Evolutionary conservation across 92 coral and sea anemone genomes (phyloP).

Genomic region (Porites cylindrica): DNA sequence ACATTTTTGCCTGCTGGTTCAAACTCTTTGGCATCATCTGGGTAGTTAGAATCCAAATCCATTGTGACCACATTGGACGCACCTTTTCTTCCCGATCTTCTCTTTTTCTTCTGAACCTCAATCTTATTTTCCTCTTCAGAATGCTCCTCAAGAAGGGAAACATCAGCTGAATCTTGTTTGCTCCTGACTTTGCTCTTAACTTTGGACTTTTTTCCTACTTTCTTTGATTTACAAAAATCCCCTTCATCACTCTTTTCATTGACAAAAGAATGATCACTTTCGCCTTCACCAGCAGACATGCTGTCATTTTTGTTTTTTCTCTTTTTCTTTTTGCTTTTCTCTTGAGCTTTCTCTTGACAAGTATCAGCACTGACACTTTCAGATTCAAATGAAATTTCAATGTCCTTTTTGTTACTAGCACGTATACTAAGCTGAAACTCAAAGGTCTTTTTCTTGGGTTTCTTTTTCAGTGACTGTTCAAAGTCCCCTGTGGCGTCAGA

Average conservation of each 20-base stretch:
- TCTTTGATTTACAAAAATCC: constrained; percentile 1
- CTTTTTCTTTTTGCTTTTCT: background rate
- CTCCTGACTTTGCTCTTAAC: background rate
- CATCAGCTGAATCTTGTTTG: background rate
- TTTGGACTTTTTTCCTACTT: background rate
- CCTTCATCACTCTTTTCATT: background rate
- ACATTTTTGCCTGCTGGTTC: background rate
- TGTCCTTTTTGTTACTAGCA: constrained; percentile 13
- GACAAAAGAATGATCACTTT: constrained; percentile 2
- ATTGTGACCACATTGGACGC: background rate
- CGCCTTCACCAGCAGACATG: background rate
- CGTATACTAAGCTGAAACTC: constrained; percentile 34
- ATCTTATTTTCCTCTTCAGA: background rate
- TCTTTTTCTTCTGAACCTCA: background rate
- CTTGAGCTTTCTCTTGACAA: background rate
- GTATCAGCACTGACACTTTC: background rate
- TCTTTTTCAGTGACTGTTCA: background rate
- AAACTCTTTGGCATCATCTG: background rate
- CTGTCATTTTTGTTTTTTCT: background rate
- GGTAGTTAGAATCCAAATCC: background rate
- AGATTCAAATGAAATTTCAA: constrained; percentile 9
- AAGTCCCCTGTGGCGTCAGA: background rate
- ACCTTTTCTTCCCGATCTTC: constrained; percentile 12
- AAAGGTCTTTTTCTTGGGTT: constrained; percentile 31
- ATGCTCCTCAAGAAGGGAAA: constrained; percentile 3